Percentiles rank a stretch among this genome's conserved stretches.
These are phyloP conservation scores for Epinotia nisella DNA, from an alignment of 2,888 invertebrate genomes.

Conservation along the genomic window DNA sequence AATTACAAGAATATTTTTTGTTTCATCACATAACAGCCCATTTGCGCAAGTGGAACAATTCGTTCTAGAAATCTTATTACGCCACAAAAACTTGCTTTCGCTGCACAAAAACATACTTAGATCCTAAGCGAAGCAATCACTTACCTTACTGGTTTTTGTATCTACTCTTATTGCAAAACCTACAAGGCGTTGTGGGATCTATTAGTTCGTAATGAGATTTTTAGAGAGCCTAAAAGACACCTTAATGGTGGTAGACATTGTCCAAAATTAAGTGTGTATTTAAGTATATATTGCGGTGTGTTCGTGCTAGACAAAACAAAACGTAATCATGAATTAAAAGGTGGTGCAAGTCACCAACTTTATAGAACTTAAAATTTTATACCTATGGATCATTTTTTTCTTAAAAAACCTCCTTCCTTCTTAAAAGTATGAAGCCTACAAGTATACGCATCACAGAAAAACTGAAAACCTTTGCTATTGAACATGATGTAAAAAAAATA, in stretches of 20 bases:
- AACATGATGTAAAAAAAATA: too few species aligned
- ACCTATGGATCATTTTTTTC: too few species aligned
- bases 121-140: background rate
- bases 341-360: constrained; percentile 10
- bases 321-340: background rate
- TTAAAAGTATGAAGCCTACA: too few species aligned
- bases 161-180: background rate
- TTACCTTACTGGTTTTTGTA: background rate
- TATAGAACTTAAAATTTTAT: too few species aligned
- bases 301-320: too few species aligned
- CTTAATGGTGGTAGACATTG: background rate
- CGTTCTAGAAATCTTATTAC: constrained; percentile 9
- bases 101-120: constrained; percentile 3
- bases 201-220: background rate
- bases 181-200: background rate
- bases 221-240: background rate
- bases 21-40: constrained; percentile 8
- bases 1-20: too few species aligned
- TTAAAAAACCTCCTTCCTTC: too few species aligned
- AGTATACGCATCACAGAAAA: too few species aligned
- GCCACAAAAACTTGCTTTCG: constrained; percentile 1
- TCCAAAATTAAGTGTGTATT: background rate
- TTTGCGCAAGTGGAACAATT: constrained; percentile 16
- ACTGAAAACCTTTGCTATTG: too few species aligned
- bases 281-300: too few species aligned